These are phyloP conservation scores for Spea hammondii DNA, from an alignment of 2,797 vertebrate genomes.

Conservation along the genomic window DNA sequence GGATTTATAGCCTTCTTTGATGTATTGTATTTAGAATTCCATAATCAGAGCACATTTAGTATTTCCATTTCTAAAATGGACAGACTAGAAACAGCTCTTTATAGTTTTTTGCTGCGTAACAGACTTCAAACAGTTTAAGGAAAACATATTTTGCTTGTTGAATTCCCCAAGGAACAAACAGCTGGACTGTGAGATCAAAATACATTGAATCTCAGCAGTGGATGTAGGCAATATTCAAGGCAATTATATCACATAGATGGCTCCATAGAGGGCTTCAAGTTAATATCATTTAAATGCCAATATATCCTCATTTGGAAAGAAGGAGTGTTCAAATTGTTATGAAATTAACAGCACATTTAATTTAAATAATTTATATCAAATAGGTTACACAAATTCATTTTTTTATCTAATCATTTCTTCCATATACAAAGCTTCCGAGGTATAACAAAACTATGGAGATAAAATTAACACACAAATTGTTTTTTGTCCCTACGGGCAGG, in stretches of 20 bases:
- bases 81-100: slow-evolving; percentile 28
- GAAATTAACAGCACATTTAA: slow-evolving; percentile 64
- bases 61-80: slow-evolving; percentile 37
- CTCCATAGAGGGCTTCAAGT: slow-evolving; percentile 15
- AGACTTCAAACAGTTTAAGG: slow-evolving; percentile 16
- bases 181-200: slow-evolving; percentile 24
- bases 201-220: slow-evolving; percentile 3
- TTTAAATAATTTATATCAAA: slow-evolving; percentile 66
- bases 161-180: slow-evolving; percentile 36
- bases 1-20: slow-evolving; percentile 35
- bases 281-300: not conserved
- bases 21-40: slow-evolving; percentile 25
- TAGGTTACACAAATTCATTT: slow-evolving; percentile 58
- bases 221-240: slow-evolving; percentile 9
- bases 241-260: slow-evolving; percentile 32
- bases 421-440: slow-evolving; percentile 68
- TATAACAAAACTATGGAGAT: slow-evolving; percentile 69
- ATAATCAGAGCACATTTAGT: slow-evolving; percentile 21
- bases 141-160: slow-evolving; percentile 40
- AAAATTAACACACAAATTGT: slow-evolving; percentile 77
- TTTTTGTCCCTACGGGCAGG: slow-evolving; percentile 70
- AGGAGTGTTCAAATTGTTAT: slow-evolving; percentile 53
- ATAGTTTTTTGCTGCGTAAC: slow-evolving; percentile 18
- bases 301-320: slow-evolving; percentile 10
- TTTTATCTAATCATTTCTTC: slow-evolving; percentile 69